phyloP scores from a whole-genome alignment of 2,797 vertebrate species.

The Spondyliosoma cantharus region DNA sequence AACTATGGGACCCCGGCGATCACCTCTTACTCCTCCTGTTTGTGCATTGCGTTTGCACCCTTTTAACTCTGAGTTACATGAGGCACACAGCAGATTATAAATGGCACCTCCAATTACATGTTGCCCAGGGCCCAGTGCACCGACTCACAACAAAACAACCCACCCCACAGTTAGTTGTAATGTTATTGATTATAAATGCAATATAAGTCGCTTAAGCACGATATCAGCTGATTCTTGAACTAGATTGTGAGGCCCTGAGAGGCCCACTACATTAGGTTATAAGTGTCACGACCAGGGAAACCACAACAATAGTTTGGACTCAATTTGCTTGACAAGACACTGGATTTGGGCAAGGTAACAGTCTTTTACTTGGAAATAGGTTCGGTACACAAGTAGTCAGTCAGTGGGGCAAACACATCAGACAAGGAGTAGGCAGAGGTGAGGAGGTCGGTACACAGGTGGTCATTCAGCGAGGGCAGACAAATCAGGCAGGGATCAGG shows the following conservation, averaged over 20 bases:
- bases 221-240: background rate
- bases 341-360: too few relatives aligned
- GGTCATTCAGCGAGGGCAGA: too few relatives aligned
- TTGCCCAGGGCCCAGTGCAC: background rate
- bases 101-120: conserved; percentile 1
- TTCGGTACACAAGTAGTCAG: too few relatives aligned
- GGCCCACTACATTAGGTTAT: too few relatives aligned
- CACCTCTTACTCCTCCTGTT: background rate
- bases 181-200: background rate
- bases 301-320: too few relatives aligned
- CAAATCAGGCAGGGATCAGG: too few relatives aligned
- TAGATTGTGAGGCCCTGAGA: background rate
- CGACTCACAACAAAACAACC: background rate
- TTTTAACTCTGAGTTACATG: background rate
- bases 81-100: background rate
- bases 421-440: too few relatives aligned
- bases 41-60: background rate
- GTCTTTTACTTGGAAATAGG: too few relatives aligned
- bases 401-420: too few relatives aligned
- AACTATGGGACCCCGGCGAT: background rate
- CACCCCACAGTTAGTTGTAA: background rate
- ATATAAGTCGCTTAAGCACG: background rate
- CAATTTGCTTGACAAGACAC: too few relatives aligned
- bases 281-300: too few relatives aligned
- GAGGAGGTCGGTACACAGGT: too few relatives aligned